Conservation (phyloP, 2,888 invertebrate genomes). For the Acleris laterana region DNA sequence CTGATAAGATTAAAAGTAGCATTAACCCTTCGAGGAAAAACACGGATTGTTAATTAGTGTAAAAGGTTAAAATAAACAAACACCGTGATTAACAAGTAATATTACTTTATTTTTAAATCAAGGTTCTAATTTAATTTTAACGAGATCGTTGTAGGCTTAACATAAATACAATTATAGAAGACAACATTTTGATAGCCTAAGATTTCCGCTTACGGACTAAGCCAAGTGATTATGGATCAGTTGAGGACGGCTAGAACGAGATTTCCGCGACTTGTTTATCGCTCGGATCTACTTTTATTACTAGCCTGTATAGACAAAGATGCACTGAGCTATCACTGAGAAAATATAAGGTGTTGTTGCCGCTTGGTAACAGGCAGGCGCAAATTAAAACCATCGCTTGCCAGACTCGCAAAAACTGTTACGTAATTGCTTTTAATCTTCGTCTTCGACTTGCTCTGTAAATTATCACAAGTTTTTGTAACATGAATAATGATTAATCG, state of each 20-base stretch:
- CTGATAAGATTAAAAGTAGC: neutral
- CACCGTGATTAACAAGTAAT: constrained; percentile 18
- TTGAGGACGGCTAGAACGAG: too few species aligned
- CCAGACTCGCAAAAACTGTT: constrained; percentile 16
- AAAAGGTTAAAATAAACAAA: constrained; percentile 12
- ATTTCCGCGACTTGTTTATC: too few species aligned
- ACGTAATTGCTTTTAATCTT: constrained; percentile 10
- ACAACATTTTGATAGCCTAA: neutral
- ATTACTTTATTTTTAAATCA: constrained; percentile 25
- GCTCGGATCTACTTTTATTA: too few species aligned
- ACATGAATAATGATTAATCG: constrained; percentile 6
- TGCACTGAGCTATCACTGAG: neutral
- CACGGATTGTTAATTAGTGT: neutral
- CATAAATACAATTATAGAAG: neutral
- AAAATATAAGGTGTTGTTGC: too few species aligned
- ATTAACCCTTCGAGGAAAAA: neutral
- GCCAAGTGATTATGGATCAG: neutral
- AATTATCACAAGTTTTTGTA: constrained; percentile 4
- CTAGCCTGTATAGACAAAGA: neutral
- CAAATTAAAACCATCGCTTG: constrained; percentile 1
- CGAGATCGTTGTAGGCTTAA: constrained; percentile 18
- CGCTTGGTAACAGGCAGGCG: neutral
- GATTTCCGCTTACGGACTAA: constrained; percentile 3
- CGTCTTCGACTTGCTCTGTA: constrained; percentile 1
- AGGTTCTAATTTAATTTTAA: constrained; percentile 16